Base-by-base conservation (phyloP, 2,888 invertebrate species). In the Thymelicus acteon region DNA sequence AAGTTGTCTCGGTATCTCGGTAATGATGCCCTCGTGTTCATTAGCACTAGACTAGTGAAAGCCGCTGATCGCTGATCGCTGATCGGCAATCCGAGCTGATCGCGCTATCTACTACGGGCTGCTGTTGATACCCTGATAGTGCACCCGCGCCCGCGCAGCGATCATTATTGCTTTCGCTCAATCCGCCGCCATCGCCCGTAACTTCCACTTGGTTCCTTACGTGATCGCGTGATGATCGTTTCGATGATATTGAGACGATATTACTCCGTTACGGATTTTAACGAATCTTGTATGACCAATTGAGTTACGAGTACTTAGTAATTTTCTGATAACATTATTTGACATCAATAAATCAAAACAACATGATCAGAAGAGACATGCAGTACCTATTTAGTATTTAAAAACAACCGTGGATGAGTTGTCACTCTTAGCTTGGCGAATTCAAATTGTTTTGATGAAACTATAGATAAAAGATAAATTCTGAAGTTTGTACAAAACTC, bases 81-180 rank as follows among this genome's bases (percentile, higher is more conserved):
- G 19, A 19, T 19, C 19, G 40, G 7, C 40, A 40, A 8, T 40
- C 40, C 7, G 44, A 44, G 44, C 68, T 47, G 62, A 68, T 68
- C 68, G 31, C 58, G 12, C 40, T 67, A 67, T 68, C 68, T 57
- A 37, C 68, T 62, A 37, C 68, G 57, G 57, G 62, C 54, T 68
- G 57, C 62, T 44, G 40, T n/a, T 2, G 67, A 64, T 60, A 37
- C 49, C 5, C 31, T 40, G 64, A 54, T 67, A 67, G 31, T 8
- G 60, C 39, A 19, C 52, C 24, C 40, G 52, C 40, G 49, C 60
- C 48, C 52, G 52, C 40, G 49, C 60, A 37, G 44, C 39, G n/a
- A 13, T 48, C n/a, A 61, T 64, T 24, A 60, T 49, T 19, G 52
- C 67, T 67, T 67, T 67, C 67, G 67, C 67, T 67, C 24, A 24